A percentile compares a stretch with the other conserved stretches of the same genome.
Conservation (phyloP, 2,797 vertebrate genomes). For the Apodemus agrarius region DNA sequence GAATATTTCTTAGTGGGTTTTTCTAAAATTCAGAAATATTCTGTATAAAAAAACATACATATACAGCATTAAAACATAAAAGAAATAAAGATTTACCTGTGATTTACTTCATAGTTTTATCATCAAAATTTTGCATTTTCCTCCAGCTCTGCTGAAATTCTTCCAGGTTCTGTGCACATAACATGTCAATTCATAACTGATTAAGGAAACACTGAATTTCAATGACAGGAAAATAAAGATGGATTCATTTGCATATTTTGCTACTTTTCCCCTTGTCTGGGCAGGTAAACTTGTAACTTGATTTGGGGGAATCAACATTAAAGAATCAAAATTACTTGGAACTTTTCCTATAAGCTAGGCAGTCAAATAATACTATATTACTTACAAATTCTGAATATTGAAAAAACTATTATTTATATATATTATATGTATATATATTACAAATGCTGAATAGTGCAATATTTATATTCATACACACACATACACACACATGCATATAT, state of each 20-base stretch:
- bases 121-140: not conserved
- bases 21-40: not conserved
- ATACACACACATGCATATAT: not conserved
- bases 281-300: not conserved
- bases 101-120: not conserved
- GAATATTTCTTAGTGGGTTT: not conserved
- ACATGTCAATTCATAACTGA: not conserved
- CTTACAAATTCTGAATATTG: not conserved
- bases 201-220: not conserved
- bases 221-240: not conserved
- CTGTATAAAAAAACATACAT: not conserved
- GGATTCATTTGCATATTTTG: not conserved
- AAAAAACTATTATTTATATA: no score
- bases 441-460: no score
- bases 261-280: not conserved
- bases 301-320: not conserved
- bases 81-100: not conserved
- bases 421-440: no score
- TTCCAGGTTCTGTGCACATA: not conserved
- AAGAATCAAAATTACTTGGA: not conserved
- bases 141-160: not conserved
- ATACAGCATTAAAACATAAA: not conserved
- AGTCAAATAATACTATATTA: not conserved
- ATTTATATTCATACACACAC: no score
- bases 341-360: not conserved